A percentile compares a stretch with the other conserved stretches of the same genome.
These are phyloP conservation scores for Xenopus borealis DNA, from an alignment of 2,113 vertebrate genomes.

Conservation along the genomic window DNA sequence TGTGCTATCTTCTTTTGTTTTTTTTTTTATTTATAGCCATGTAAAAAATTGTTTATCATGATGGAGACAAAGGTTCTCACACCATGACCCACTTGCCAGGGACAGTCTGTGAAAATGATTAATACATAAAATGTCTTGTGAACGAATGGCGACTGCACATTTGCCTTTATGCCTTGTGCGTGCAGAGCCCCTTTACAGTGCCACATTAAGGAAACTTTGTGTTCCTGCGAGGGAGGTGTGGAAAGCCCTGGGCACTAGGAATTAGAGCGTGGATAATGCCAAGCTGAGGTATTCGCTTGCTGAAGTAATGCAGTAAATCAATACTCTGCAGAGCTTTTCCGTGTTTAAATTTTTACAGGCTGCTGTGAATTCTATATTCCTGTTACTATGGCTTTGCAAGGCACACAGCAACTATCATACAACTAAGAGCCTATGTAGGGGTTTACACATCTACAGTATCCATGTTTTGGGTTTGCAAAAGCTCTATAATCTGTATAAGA, in stretches of 20 bases:
- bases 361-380: slow-evolving; percentile 6
- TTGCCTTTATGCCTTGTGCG: neutral
- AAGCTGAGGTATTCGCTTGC: slow-evolving; percentile 21
- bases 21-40: neutral
- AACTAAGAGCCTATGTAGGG: too few relatives aligned
- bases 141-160: neutral
- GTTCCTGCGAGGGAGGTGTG: slow-evolving; percentile 15
- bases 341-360: slow-evolving; percentile 31
- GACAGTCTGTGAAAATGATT: neutral
- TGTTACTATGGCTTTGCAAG: too few relatives aligned
- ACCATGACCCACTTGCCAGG: neutral
- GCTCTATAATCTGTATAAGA: too few relatives aligned
- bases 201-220: slow-evolving; percentile 25
- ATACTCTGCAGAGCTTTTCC: slow-evolving; percentile 42
- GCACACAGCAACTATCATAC: too few relatives aligned
- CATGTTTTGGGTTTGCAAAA: too few relatives aligned
- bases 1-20: too few relatives aligned
- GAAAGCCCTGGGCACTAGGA: slow-evolving; percentile 33
- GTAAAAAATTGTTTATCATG: neutral
- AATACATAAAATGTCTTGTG: too few relatives aligned
- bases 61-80: neutral
- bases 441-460: too few relatives aligned
- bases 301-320: slow-evolving; percentile 42
- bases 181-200: slow-evolving; percentile 1
- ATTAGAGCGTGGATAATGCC: slow-evolving; percentile 41